Evolutionary conservation across 92 coral and sea anemone species (phyloP), one percentile per base, ranked within the genome.

Genomic region (Actinernus sp.): DNA sequence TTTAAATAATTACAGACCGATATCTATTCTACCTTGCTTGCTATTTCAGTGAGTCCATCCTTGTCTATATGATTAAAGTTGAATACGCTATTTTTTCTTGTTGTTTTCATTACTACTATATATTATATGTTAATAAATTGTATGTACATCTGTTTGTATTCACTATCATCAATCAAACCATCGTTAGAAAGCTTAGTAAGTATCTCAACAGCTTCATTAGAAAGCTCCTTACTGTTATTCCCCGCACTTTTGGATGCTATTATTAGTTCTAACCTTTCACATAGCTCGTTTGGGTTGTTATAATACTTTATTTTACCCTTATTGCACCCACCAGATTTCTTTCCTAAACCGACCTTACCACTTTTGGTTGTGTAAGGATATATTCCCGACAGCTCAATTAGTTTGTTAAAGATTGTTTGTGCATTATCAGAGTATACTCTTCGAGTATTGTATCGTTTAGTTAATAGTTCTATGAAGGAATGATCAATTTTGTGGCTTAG

Each of bases 301-400:
- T 66, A 66, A 36, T 66, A 66, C 36, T 66, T 66, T 10, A 66
- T 43, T 27, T 51, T 55, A 51, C 24, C 51, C 22, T 66, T 66
- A 66, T 51, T 66, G 11, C 74, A 45, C 5, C 52, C 5, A 45
- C 22, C 52, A n/a, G n/a, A n/a, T 9, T 36, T 28, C 9, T 28
- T 57, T 31, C 48, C 57, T 26, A 30, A 29, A 13, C 44, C 43
- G 21, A 65, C 22, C 38, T 67, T 67, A 16, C 51, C 40, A 53
- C 58, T 67, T 34, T 67, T 67, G 22, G 60, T 18, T 20, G 31
- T 67, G 52, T 67, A 31, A 22, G 44, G 41, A 28, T 45, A 67
- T n/a, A 67, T 25, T 17, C 58, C 73, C 7, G 73, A 52, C 38
- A 65, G 21, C 26, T 50, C 59, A 37, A 65, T 40, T 49, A 65